These are phyloP conservation scores for Phymanthus crucifer DNA, from an alignment of 92 coral and sea anemone genomes.

Conservation along the genomic window DNA sequence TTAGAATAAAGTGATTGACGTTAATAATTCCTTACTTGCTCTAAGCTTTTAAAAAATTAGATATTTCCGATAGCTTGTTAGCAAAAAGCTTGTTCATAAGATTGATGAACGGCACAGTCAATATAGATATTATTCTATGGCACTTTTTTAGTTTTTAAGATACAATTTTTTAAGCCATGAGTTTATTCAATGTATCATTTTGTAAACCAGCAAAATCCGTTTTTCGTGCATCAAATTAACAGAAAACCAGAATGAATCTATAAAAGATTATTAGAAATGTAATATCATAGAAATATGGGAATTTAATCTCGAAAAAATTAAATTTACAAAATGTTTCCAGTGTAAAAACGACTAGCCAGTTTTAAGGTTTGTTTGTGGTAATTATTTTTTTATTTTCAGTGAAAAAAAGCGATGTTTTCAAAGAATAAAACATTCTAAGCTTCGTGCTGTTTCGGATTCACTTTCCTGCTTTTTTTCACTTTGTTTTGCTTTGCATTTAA, in stretches of 20 bases:
- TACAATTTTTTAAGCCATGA: background rate
- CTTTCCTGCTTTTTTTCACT: background rate
- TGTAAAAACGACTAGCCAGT: background rate
- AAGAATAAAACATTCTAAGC: background rate
- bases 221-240: background rate
- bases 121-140: background rate
- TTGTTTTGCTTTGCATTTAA: background rate
- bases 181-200: background rate
- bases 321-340: background rate
- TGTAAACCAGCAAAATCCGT: background rate
- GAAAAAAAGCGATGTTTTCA: background rate
- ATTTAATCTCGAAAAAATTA: too few species aligned
- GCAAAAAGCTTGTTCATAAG: conserved; percentile 1
- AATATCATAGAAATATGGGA: too few species aligned
- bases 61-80: conserved; percentile 3
- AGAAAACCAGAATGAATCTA: too few species aligned
- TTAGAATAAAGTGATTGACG: background rate
- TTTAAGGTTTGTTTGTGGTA: background rate
- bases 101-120: background rate
- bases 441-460: background rate
- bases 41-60: conserved; percentile 1
- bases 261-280: background rate
- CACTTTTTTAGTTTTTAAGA: background rate
- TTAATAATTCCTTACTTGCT: background rate
- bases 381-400: background rate